Conservation (phyloP, 1,140 invertebrate species). For the Drosophila cardini region DNA sequence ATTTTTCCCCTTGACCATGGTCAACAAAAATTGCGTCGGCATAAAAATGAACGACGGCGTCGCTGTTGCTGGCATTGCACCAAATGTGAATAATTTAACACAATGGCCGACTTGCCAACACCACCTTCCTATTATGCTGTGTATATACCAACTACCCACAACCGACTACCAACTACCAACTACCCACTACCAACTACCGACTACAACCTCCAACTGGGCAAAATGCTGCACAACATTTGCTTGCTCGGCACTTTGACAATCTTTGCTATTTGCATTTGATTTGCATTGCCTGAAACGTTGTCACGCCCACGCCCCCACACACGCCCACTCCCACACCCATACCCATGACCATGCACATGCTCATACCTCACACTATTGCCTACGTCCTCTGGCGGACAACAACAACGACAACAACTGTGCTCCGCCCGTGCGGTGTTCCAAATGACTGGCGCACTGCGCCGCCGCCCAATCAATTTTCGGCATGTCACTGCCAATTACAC, state of each 20-base stretch:
- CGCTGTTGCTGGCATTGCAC: slow-evolving; percentile 43
- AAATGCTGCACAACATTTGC: slow-evolving; percentile 49
- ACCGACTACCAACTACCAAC: neutral
- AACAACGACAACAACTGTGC: slow-evolving; percentile 16
- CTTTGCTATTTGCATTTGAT: slow-evolving; percentile 83
- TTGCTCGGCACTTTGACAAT: slow-evolving; percentile 75
- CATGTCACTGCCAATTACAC: slow-evolving; percentile 82
- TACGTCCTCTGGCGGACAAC: slow-evolving; percentile 22
- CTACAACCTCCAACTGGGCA: neutral
- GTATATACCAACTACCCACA: neutral
- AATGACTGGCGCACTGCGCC: slow-evolving; percentile 69
- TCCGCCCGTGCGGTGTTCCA: slow-evolving; percentile 46
- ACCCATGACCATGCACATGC: neutral
- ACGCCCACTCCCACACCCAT: slow-evolving; percentile 3
- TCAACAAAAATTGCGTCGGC: slow-evolving; percentile 39
- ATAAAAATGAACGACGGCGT: slow-evolving; percentile 56
- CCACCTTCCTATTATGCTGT: neutral
- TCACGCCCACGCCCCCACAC: neutral
- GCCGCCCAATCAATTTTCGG: slow-evolving; percentile 79
- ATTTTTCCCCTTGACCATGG: slow-evolving; percentile 50
- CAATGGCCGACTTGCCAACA: slow-evolving; percentile 26
- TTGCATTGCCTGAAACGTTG: slow-evolving; percentile 71
- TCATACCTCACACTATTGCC: neutral
- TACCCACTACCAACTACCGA: neutral
- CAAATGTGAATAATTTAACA: slow-evolving; percentile 81